A percentile compares a stretch with the other conserved stretches of the same genome.
These are phyloP conservation scores for Tyrannus savana DNA, from an alignment of 2,113 vertebrate species.

Conservation along the genomic window DNA sequence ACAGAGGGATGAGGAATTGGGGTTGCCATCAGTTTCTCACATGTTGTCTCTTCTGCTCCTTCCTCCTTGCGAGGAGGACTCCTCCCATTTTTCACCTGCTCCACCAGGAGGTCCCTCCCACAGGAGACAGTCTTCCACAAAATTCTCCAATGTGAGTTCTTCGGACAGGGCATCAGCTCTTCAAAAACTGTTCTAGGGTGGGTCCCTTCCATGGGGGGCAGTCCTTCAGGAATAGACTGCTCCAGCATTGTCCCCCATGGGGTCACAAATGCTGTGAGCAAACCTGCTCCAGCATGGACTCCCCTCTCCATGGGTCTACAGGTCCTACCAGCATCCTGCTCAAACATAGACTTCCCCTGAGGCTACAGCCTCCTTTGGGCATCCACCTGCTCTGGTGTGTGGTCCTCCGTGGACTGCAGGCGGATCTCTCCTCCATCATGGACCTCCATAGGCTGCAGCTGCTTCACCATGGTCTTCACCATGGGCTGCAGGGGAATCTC, in stretches of 20 bases:
- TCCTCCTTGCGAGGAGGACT: background rate
- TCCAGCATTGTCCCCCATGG: background rate
- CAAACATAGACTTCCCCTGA: background rate
- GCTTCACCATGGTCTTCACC: background rate
- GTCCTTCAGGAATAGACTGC: background rate
- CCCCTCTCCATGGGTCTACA: background rate
- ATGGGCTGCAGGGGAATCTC: background rate
- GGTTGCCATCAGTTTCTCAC: background rate
- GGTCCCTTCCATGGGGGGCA: rapidly evolving
- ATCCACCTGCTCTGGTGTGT: background rate
- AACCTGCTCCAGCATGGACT: background rate
- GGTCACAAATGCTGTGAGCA: background rate
- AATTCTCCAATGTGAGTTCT: rapidly evolving
- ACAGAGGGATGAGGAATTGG: background rate
- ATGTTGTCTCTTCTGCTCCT: background rate
- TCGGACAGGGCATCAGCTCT: background rate
- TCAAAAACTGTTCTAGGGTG: background rate
- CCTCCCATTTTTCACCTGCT: background rate
- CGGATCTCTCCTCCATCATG: background rate
- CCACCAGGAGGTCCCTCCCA: rapidly evolving
- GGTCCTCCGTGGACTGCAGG: rapidly evolving
- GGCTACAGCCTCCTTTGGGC: background rate
- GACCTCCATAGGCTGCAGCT: background rate
- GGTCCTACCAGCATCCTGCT: background rate
- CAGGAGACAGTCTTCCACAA: rapidly evolving